These are phyloP conservation scores for Xanthia togata DNA, from an alignment of 2,888 invertebrate genomes.

Conservation along the genomic window DNA sequence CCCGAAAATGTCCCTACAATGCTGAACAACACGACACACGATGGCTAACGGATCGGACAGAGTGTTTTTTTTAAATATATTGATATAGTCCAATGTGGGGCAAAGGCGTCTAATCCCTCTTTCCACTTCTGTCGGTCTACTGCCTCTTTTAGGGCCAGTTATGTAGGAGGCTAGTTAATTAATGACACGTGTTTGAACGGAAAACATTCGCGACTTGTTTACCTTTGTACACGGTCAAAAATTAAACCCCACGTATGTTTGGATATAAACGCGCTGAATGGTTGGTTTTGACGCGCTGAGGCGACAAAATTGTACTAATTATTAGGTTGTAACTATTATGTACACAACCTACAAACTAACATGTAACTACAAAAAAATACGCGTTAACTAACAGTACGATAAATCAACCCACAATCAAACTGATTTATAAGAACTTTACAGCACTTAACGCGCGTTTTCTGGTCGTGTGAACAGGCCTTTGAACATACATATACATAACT, in stretches of 20 bases:
- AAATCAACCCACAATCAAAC: background rate
- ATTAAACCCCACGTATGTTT: constrained; percentile 20
- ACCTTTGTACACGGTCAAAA: background rate
- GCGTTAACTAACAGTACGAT: background rate
- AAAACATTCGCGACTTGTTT: constrained; percentile 13
- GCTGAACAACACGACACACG: background rate
- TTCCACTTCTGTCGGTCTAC: background rate
- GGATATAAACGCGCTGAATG: constrained; percentile 1
- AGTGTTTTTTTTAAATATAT: background rate
- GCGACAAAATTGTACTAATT: background rate
- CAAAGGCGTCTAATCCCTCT: background rate
- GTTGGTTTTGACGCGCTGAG: background rate
- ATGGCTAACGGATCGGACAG: background rate
- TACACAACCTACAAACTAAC: background rate
- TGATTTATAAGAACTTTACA: background rate
- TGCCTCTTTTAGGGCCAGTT: background rate
- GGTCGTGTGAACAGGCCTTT: background rate
- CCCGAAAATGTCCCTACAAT: background rate
- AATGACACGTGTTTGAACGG: constrained; percentile 9
- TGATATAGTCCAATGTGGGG: no score
- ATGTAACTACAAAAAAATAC: background rate
- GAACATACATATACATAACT: background rate
- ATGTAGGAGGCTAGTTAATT: background rate
- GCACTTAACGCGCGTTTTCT: background rate
- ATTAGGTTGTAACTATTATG: background rate